Percentiles rank a stretch among this genome's conserved stretches.
phyloP scores from a whole-genome alignment of 2,888 invertebrate genomes.

The Ommatoiulus sabulosus region DNA sequence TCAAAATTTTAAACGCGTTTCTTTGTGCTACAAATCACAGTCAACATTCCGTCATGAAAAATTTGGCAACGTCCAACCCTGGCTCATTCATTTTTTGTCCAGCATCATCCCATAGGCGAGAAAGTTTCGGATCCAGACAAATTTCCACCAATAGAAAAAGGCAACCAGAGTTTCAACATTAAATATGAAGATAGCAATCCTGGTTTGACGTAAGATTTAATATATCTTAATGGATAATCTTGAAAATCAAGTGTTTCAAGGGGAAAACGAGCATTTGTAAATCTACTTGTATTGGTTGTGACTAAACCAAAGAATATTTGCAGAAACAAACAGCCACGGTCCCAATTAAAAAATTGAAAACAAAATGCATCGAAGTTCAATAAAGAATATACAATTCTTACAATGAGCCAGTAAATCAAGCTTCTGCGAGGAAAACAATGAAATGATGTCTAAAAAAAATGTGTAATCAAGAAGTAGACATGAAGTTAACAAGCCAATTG shows the following conservation, averaged over 20 bases:
- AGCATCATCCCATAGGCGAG: slow-evolving; percentile 35
- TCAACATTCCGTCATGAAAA: neutral
- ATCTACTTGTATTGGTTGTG: neutral
- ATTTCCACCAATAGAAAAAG: slow-evolving; percentile 44
- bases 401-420: too few species aligned
- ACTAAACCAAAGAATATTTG: neutral
- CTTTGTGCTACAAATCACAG: slow-evolving; percentile 21
- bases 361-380: neutral
- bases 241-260: neutral
- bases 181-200: slow-evolving; percentile 17
- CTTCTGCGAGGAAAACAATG: too few species aligned
- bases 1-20: slow-evolving; percentile 39
- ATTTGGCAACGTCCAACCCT: neutral
- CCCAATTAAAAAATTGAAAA: neutral
- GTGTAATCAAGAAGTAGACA: too few species aligned
- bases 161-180: neutral
- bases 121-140: slow-evolving; percentile 16
- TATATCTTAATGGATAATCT: slow-evolving; percentile 13
- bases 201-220: slow-evolving; percentile 47
- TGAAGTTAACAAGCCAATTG: too few species aligned
- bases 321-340: neutral
- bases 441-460: too few species aligned
- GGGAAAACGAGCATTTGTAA: neutral
- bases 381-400: too few species aligned
- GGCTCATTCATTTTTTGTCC: neutral